Base-by-base conservation (phyloP, 1,140 invertebrate species). In the Parapsyche elsis region DNA sequence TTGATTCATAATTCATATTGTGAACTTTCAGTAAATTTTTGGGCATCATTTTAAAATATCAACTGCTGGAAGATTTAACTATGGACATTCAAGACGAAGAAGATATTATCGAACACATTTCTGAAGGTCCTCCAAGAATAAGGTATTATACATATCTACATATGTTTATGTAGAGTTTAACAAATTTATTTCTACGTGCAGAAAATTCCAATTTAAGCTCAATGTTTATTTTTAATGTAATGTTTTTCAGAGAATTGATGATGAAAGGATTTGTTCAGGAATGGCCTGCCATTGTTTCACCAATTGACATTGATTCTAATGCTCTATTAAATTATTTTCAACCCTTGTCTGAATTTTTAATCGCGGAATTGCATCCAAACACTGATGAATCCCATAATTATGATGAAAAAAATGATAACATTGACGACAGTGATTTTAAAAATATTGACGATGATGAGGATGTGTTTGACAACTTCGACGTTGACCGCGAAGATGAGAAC, bases 41-140 rank as follows among this genome's bases (percentile, higher is more conserved):
- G 24, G 89, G 89, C 0, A 87, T 83, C 9, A 80, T 90, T 21
- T 79, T 90, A 9, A 86, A 86, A 61, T 90, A 90, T 79, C 89
- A 90, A 85, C 79, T 90, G 0, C 86, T 88, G 24, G 84, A 88
- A 61, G 85, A 86, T 23, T 59, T 87, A 9, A 84, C 85, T 81
- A 83, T 85, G 9, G 84, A 85, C 5, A 24, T 71, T 24, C 67
- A 75, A 38, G 87, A 79, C 19, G 83, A 14, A 84, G 87, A 84
- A 79, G 85, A 85, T 84, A 85, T 85, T 53, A 83, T 84, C n/a
- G 64, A 67, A 67, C 14, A 84, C 0, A 85, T 89, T 23, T 46
- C 76, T 46, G 70, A 80, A 46, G 85, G 84, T 73, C 44, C 79
- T 12, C 80, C 83, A 10, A 85, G 85, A 46, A 84, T 86, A 53